These are phyloP conservation scores for Encarsia formosa DNA, from an alignment of 2,888 invertebrate species.

Conservation along the genomic window DNA sequence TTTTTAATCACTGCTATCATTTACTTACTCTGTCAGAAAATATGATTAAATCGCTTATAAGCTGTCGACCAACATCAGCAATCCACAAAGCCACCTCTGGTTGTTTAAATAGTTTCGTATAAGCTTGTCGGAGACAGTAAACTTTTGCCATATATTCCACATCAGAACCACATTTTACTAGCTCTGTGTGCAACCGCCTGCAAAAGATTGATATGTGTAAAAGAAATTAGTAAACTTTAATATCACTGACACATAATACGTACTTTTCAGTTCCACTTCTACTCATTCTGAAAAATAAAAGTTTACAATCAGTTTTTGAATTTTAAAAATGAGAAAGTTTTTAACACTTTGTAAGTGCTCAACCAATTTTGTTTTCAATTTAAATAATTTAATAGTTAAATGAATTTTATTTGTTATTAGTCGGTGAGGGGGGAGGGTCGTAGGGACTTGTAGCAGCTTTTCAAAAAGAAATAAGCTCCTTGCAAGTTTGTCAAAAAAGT, in stretches of 20 bases:
- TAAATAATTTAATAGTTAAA: no score
- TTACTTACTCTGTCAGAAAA: conserved; percentile 75
- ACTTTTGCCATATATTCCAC: conserved; percentile 94
- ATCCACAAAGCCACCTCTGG: conserved; percentile 75
- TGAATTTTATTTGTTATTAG: no score
- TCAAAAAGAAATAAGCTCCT: no score
- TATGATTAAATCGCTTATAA: conserved; percentile 81
- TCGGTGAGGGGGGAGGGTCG: no score
- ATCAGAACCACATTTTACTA: conserved; percentile 84
- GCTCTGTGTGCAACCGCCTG: conserved; percentile 77
- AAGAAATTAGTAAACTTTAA: background rate
- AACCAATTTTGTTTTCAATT: no score
- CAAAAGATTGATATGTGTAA: background rate
- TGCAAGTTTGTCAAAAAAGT: no score
- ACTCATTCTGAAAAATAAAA: conserved; percentile 25
- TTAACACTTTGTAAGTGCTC: no score
- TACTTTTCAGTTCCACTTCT: conserved; percentile 22
- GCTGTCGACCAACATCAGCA: conserved; percentile 80
- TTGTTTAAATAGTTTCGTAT: conserved; percentile 72
- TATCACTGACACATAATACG: background rate
- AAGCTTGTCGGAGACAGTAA: conserved; percentile 85
- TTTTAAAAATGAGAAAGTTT: conserved; percentile 4
- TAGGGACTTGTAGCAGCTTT: no score
- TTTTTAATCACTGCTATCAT: no score
- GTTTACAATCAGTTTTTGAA: conserved; percentile 2